Percentiles rank a stretch among this genome's conserved stretches.
These are phyloP conservation scores for Xerus inauris DNA, from an alignment of 2,113 vertebrate genomes.

Conservation along the genomic window DNA sequence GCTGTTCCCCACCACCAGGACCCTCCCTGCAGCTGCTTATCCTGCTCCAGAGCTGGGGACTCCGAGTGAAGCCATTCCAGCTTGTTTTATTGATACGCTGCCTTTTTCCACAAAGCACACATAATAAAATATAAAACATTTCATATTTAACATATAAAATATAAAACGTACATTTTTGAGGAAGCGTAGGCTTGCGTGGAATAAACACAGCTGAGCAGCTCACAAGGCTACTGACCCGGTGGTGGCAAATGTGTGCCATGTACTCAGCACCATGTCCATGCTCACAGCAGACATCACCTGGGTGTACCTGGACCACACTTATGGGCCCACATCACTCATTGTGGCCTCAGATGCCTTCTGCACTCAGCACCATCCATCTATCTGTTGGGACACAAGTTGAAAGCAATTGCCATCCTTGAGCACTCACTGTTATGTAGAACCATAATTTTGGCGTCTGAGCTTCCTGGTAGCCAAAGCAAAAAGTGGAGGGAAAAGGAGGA, in stretches of 20 bases:
- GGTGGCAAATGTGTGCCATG: no score
- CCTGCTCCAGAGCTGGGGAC: neutral
- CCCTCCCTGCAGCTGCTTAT: no score
- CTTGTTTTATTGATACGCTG: neutral
- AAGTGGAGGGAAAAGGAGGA: no score
- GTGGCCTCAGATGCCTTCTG: neutral
- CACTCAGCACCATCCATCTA: neutral
- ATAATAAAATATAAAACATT: neutral
- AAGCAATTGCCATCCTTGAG: neutral
- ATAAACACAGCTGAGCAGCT: neutral
- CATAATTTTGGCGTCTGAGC: neutral
- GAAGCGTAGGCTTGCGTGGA: neutral
- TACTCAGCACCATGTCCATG: fast-evolving
- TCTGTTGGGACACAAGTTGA: neutral
- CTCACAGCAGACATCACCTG: neutral
- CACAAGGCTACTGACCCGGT: neutral
- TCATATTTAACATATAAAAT: no score
- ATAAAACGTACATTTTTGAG: neutral
- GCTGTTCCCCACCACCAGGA: neutral
- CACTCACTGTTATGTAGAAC: neutral
- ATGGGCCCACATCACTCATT: neutral
- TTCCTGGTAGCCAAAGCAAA: neutral
- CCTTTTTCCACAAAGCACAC: neutral
- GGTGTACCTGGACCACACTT: neutral
- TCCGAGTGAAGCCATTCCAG: neutral